Conservation (phyloP, 2,797 vertebrate species). For the Botia almorhae region DNA sequence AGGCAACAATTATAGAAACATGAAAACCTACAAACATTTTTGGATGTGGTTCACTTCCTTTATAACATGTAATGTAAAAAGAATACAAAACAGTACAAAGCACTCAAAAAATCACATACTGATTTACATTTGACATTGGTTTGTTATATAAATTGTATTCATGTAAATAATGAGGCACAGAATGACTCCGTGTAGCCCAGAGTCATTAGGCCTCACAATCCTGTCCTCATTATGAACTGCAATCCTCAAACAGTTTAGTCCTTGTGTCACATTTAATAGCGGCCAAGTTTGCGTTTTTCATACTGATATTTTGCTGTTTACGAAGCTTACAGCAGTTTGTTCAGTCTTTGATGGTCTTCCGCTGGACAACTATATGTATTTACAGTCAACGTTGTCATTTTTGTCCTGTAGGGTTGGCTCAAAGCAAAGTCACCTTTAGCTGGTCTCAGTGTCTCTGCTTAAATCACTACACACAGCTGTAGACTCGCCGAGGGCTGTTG, state of each 20-base stretch:
- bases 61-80: slow-evolving; percentile 73
- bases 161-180: slow-evolving; percentile 80
- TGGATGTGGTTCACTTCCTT: slow-evolving; percentile 67
- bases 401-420: slow-evolving; percentile 28
- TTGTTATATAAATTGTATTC: slow-evolving; percentile 68
- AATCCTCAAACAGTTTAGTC: slow-evolving; percentile 6
- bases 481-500: slow-evolving; percentile 18
- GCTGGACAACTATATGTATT: slow-evolving; percentile 53
- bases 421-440: slow-evolving; percentile 30
- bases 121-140: slow-evolving; percentile 70
- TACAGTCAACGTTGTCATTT: slow-evolving; percentile 53
- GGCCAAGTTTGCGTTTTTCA: slow-evolving; percentile 29
- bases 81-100: slow-evolving; percentile 80
- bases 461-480: slow-evolving; percentile 30
- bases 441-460: slow-evolving; percentile 29
- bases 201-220: slow-evolving; percentile 52
- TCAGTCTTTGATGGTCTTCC: slow-evolving; percentile 36
- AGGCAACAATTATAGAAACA: slow-evolving; percentile 77
- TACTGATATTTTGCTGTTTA: slow-evolving; percentile 32
- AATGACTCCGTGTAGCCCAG: slow-evolving; percentile 64
- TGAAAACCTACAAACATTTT: slow-evolving; percentile 68
- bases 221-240: slow-evolving; percentile 23
- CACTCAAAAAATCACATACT: slow-evolving; percentile 71
- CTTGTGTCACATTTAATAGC: not conserved
- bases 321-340: slow-evolving; percentile 1